Evolutionary conservation across 2,113 vertebrate genomes (phyloP).

Genomic region (Callocephalon fimbriatum): DNA sequence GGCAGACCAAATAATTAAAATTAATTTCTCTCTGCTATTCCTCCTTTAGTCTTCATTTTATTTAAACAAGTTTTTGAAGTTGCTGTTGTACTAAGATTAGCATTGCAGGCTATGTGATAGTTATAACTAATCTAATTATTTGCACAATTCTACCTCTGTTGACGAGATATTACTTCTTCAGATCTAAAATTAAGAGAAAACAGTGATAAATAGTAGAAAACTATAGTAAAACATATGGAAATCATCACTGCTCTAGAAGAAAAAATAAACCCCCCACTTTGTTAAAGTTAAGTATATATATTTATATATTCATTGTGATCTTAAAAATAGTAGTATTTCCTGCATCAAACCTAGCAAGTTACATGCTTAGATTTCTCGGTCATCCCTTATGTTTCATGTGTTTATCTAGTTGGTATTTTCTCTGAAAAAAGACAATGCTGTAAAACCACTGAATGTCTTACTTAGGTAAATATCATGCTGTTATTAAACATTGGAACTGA

Average conservation of each 20-base stretch:
- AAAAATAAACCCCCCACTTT: not conserved
- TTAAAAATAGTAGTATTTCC: not conserved
- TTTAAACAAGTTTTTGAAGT: not conserved
- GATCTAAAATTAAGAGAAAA: not conserved
- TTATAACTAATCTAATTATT: not conserved
- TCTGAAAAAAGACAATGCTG: not conserved
- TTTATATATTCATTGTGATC: not conserved
- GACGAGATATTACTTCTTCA: not conserved
- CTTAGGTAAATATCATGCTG: not conserved
- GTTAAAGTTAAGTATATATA: not conserved
- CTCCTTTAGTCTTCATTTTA: not conserved
- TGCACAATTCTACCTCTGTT: not conserved
- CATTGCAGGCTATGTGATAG: not conserved
- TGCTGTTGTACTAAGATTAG: not conserved
- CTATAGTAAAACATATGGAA: not conserved
- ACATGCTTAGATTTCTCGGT: not conserved
- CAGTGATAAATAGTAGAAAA: not conserved
- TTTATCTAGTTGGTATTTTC: not conserved
- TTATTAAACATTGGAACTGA: not conserved
- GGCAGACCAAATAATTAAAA: not conserved
- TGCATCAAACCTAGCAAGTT: not conserved
- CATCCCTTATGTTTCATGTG: not conserved
- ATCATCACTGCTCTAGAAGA: not conserved
- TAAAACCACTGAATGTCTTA: not conserved
- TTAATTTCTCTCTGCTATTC: not conserved